phyloP scores from a whole-genome alignment of 2,113 vertebrate species.

The Microtus montanus region DNA sequence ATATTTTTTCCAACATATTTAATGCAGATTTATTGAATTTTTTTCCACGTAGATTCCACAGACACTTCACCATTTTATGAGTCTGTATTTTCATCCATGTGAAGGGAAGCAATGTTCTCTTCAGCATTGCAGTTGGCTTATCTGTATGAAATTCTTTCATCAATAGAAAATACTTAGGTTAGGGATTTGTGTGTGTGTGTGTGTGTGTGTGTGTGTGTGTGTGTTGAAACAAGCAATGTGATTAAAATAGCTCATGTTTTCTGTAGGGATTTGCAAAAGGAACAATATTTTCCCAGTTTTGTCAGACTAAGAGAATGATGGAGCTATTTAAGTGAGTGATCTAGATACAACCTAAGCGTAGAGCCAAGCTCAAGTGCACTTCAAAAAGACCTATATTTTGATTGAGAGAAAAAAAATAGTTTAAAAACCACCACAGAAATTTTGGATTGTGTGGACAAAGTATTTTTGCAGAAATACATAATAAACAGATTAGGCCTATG shows the following conservation, averaged over 20 bases:
- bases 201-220: too few relatives aligned
- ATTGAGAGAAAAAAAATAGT: background rate
- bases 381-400: background rate
- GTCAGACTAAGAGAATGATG: background rate
- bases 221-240: background rate
- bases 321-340: background rate
- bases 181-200: background rate
- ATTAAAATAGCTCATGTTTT: background rate
- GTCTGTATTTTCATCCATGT: background rate
- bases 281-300: background rate
- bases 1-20: background rate
- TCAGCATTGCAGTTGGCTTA: background rate
- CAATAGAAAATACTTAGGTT: background rate
- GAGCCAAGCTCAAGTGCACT: background rate
- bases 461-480: background rate
- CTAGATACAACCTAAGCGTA: background rate
- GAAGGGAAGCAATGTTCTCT: too few relatives aligned
- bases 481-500: background rate
- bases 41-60: background rate
- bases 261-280: background rate
- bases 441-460: background rate
- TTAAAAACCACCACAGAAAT: background rate
- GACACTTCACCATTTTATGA: background rate
- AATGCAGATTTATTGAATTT: too few relatives aligned
- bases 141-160: background rate